phyloP scores from a whole-genome alignment of 2,797 vertebrate species.

The Sylvilagus floridanus region DNA sequence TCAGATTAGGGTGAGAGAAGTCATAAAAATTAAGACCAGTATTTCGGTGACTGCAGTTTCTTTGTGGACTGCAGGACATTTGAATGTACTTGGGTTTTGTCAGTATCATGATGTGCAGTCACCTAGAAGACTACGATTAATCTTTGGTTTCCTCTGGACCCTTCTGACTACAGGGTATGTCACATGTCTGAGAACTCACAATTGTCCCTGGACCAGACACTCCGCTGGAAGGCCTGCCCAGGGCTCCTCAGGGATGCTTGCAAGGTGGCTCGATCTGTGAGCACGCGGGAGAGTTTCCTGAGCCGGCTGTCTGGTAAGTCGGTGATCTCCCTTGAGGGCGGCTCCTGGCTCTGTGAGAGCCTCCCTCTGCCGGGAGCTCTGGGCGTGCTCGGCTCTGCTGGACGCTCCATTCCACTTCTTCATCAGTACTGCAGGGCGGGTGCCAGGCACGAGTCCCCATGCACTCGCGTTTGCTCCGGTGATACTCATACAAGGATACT shows the following conservation, averaged over 20 bases:
- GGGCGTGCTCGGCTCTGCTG: too few relatives aligned
- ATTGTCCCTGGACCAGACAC: conserved; percentile 55
- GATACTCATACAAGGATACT: too few relatives aligned
- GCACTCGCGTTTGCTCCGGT: too few relatives aligned
- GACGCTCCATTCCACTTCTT: too few relatives aligned
- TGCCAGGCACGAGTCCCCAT: too few relatives aligned
- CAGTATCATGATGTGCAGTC: not conserved
- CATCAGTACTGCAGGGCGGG: not conserved
- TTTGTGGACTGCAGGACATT: not conserved
- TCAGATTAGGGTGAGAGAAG: not conserved
- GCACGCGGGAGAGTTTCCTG: not conserved
- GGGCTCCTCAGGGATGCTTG: conserved; percentile 72
- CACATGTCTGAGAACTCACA: conserved; percentile 72
- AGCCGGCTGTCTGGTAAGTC: conserved; percentile 56
- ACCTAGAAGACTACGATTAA: not conserved
- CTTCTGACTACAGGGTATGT: conserved; percentile 75
- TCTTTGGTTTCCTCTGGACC: conserved; percentile 19
- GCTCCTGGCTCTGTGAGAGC: too few relatives aligned
- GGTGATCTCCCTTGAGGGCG: too few relatives aligned
- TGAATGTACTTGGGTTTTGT: not conserved
- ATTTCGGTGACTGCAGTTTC: not conserved
- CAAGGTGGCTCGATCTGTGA: conserved; percentile 56
- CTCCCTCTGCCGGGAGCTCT: too few relatives aligned
- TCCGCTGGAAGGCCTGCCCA: conserved; percentile 72
- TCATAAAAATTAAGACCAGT: not conserved